Evolutionary conservation across 2,888 invertebrate species (phyloP).

Genomic region (Oxyteleia sp.): DNA sequence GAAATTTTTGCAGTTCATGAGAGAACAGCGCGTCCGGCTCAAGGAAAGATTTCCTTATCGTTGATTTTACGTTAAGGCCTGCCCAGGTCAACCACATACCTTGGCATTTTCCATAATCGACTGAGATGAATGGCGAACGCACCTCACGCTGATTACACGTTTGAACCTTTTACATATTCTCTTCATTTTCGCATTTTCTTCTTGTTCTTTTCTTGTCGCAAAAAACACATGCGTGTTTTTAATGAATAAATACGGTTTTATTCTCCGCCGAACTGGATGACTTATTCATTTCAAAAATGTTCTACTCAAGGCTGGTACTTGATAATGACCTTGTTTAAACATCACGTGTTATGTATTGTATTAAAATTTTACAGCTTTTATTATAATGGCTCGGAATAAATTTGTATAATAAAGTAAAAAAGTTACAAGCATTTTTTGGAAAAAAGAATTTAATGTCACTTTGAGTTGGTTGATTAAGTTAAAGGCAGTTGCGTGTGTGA

Average conservation of each 20-base stretch:
- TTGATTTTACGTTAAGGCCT: slow-evolving; percentile 59
- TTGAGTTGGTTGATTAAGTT: too few species aligned
- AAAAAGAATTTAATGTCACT: too few species aligned
- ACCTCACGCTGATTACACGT: slow-evolving; percentile 47
- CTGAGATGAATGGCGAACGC: slow-evolving; percentile 50
- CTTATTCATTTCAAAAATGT: slow-evolving; percentile 37
- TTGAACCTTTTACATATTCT: slow-evolving; percentile 43
- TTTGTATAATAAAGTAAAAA: slow-evolving; percentile 8
- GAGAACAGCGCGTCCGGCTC: slow-evolving; percentile 40
- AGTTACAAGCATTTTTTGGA: too few species aligned
- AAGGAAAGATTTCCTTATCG: slow-evolving; percentile 67
- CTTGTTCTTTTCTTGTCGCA: slow-evolving; percentile 30
- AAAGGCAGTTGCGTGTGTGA: too few species aligned
- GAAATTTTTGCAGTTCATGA: slow-evolving; percentile 63
- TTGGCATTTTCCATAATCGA: slow-evolving; percentile 69
- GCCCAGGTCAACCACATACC: slow-evolving; percentile 61
- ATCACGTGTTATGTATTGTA: slow-evolving; percentile 21
- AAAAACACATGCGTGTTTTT: slow-evolving; percentile 33
- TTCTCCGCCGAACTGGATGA: slow-evolving; percentile 26
- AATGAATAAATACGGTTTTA: slow-evolving; percentile 45
- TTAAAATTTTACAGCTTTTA: slow-evolving; percentile 14
- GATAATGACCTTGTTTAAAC: slow-evolving; percentile 55
- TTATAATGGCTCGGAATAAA: slow-evolving; percentile 18
- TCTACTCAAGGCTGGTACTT: slow-evolving; percentile 30
- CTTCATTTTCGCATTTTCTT: slow-evolving; percentile 43